Conservation (phyloP, 2,113 vertebrate species). For the Plecturocebus donacophilus region DNA sequence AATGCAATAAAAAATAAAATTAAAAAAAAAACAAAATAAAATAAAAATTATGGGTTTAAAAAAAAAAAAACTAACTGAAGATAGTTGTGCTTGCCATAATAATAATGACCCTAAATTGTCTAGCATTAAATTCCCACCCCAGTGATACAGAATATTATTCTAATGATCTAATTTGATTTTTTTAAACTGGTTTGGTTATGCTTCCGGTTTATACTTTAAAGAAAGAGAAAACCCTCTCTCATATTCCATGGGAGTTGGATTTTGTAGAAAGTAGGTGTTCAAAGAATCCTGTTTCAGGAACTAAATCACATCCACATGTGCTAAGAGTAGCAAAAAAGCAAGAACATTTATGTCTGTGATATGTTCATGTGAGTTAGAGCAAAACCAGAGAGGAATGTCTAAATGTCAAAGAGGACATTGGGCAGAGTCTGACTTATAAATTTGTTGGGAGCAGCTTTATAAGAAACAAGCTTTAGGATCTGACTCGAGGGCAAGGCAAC, state of each 20-base stretch:
- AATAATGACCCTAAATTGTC: neutral
- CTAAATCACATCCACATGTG: slow-evolving; percentile 45
- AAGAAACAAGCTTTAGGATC: neutral
- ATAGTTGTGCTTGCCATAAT: neutral
- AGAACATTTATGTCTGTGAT: neutral
- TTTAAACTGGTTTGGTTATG: neutral
- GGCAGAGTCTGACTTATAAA: neutral
- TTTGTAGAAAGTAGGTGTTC: slow-evolving; percentile 11
- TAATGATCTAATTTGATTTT: neutral
- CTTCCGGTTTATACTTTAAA: neutral
- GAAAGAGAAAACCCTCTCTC: neutral
- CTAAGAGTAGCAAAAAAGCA: neutral
- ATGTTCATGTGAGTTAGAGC: neutral
- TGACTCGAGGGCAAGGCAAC: neutral
- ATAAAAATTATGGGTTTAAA: too few relatives aligned
- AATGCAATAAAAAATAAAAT: too few relatives aligned
- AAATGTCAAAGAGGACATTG: neutral
- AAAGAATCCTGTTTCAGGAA: neutral
- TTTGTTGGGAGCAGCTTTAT: neutral
- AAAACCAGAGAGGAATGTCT: neutral
- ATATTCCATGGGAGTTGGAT: neutral
- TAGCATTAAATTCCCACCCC: neutral
- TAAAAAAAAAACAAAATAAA: too few relatives aligned
- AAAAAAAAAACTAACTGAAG: too few relatives aligned
- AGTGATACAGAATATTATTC: neutral